Base-by-base conservation (phyloP, 2,113 vertebrate species). In the Melanocharis versteri region DNA sequence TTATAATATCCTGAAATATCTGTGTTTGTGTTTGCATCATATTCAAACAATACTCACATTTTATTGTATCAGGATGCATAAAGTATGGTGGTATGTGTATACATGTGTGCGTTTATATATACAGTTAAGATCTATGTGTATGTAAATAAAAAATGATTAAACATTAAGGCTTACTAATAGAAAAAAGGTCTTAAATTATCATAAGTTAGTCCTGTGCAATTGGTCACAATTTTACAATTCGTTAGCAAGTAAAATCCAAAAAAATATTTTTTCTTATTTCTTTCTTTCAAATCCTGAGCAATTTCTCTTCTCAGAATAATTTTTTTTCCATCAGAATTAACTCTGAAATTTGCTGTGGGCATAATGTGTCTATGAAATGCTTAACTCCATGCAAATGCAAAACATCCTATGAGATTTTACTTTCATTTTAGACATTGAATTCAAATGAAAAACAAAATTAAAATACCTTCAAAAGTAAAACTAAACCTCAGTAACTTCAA, bases 401-500 rank as follows among this genome's bases (percentile, higher is more conserved):
- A 47, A 12, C 24, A 18, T 30, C 9, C 23, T 83, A 62, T 92
- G 42, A 66, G 21, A 39, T 62, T 42, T 84, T 66, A 26, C 44
- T 6, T 83, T 80, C 6, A 15, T 37, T 83, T 83, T 68, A 87
- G n/a, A 53, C 13, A 51, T 66, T 1, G 2, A 84, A 66, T 61
- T 78, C 21, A 66, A 90, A 44, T 35, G 13, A 72, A 69, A 92
- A 88, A 2, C 7, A 45, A 66, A 93, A 40, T 5, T 37, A 48
- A 48, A 61, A 48, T 39, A 21, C 6, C 6, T 60, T 91, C 24
- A 45, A 22, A 73, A 45, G 2, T 40, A 58, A 48, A 82, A 37
- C 10, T 48, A 48, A 53, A 58, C 1, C 0, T 2, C 7, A 37
- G 5, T 18, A 70, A 50, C 13, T 87, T 60, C 1, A 15, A 47